These are phyloP conservation scores for Spinus pinus DNA, from an alignment of 2,797 vertebrate genomes.

Conservation along the genomic window DNA sequence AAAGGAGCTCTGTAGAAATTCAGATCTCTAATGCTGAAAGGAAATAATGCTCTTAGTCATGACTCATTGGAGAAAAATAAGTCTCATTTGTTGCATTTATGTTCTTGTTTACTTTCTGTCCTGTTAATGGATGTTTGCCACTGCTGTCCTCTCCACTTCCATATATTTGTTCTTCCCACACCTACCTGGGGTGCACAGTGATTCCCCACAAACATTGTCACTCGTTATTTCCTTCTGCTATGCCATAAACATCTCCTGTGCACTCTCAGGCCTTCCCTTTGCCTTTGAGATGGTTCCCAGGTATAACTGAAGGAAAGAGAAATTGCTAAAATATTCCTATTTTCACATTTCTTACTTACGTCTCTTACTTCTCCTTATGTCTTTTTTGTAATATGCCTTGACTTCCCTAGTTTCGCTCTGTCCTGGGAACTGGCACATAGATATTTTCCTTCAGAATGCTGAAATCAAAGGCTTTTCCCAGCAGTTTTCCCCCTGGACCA, in stretches of 20 bases:
- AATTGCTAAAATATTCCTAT: not conserved
- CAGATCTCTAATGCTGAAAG: not conserved
- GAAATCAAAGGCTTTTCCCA: slow-evolving; percentile 39
- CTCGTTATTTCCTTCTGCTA: not conserved
- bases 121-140: not conserved
- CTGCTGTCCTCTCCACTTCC: not conserved
- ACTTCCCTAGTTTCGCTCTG: not conserved
- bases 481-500: not conserved
- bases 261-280: not conserved
- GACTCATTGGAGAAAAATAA: not conserved
- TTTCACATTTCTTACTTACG: not conserved
- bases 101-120: not conserved
- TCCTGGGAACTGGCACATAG: not conserved
- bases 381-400: accelerated
- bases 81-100: not conserved
- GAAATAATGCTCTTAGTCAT: not conserved
- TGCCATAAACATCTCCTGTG: not conserved
- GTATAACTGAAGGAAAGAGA: not conserved
- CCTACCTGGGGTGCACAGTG: accelerated
- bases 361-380: not conserved
- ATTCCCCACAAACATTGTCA: not conserved
- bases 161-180: not conserved
- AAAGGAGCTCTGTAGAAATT: not conserved
- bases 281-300: not conserved
- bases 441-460: not conserved